phyloP scores from a whole-genome alignment of 2,113 vertebrate genomes.

The Phalacrocorax aristotelis region DNA sequence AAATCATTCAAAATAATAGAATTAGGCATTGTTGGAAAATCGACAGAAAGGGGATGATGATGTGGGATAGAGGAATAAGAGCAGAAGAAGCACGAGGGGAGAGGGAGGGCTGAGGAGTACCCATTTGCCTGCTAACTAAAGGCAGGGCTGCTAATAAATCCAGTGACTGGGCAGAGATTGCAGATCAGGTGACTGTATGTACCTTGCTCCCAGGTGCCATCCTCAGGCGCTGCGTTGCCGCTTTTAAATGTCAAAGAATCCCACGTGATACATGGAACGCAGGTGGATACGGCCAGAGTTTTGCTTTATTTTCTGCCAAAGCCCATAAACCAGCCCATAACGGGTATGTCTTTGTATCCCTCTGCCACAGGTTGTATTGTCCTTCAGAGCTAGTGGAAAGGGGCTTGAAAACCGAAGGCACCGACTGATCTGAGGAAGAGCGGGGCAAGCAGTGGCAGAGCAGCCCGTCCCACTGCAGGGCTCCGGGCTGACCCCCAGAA shows the following conservation, averaged over 20 bases:
- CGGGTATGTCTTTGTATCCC: rapidly evolving
- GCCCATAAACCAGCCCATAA: not conserved
- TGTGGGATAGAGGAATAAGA: not conserved
- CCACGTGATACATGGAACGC: rapidly evolving
- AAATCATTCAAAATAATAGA: constrained; percentile 87
- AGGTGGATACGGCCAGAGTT: rapidly evolving
- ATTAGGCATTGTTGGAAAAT: constrained; percentile 79
- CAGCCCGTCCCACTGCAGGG: rapidly evolving
- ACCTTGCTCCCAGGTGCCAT: not conserved
- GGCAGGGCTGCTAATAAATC: not conserved
- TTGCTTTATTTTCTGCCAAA: not conserved
- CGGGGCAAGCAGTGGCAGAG: not conserved
- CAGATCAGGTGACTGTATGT: not conserved
- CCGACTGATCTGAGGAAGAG: rapidly evolving
- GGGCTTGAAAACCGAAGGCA: not conserved
- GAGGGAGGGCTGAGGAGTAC: not conserved
- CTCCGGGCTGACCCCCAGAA: not conserved
- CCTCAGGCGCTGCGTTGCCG: not conserved
- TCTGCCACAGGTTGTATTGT: not conserved
- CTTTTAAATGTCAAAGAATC: not conserved
- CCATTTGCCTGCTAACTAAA: not conserved
- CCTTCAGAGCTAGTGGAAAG: not conserved
- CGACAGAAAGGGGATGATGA: constrained; percentile 37
- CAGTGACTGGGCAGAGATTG: not conserved
- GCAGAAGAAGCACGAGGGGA: not conserved